Conservation (phyloP, 2,888 invertebrate genomes). For the Artemia sinica region DNA sequence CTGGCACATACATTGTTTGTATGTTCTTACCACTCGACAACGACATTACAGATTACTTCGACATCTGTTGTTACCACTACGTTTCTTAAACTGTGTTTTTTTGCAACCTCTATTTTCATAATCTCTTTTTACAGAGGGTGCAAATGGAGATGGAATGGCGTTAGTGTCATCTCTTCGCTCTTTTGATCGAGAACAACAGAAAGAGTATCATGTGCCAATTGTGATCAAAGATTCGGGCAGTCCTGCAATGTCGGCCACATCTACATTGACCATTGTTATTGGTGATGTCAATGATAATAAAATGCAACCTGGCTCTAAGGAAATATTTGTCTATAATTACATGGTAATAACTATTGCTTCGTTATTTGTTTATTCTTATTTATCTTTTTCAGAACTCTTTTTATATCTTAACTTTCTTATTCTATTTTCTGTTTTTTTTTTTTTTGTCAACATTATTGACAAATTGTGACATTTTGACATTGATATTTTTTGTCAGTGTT, state of each 20-base stretch:
- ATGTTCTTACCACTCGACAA: no score
- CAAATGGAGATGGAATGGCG: slow-evolving; percentile 93
- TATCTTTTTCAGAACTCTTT: slow-evolving; percentile 15
- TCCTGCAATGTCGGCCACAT: slow-evolving; percentile 89
- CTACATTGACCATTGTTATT: slow-evolving; percentile 85
- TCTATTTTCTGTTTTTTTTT: no score
- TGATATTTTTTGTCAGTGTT: neutral
- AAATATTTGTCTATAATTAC: slow-evolving; percentile 93
- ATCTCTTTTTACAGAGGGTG: slow-evolving; percentile 50
- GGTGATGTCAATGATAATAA: slow-evolving; percentile 97
- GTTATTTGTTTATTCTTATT: slow-evolving; percentile 12
- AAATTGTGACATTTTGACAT: neutral
- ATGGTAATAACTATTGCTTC: slow-evolving; percentile 33
- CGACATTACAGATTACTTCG: no score
- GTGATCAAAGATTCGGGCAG: slow-evolving; percentile 92
- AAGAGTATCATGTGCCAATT: slow-evolving; percentile 89
- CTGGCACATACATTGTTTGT: no score
- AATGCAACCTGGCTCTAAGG: slow-evolving; percentile 90
- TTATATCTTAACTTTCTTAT: neutral
- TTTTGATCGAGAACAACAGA: slow-evolving; percentile 87
- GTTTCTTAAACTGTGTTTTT: neutral
- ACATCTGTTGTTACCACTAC: no score
- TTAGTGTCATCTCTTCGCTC: slow-evolving; percentile 80
- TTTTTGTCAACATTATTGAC: neutral
- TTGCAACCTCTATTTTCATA: slow-evolving; percentile 6